Conservation (phyloP, 2,797 vertebrate genomes). For the Cryptoprocta ferox region DNA sequence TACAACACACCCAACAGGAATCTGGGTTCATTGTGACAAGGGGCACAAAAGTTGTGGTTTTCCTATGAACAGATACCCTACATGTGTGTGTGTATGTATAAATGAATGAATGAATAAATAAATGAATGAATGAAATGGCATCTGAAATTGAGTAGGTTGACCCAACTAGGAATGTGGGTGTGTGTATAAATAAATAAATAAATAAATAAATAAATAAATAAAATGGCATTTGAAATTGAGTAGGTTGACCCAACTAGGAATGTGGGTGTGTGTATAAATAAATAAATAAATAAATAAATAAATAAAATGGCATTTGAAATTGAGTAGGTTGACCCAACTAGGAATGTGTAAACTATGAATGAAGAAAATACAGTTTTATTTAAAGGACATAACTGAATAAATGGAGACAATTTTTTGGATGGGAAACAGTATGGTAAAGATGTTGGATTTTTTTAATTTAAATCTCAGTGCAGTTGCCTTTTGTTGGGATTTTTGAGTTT, state of each 20-base stretch:
- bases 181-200: too few relatives aligned
- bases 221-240: neutral
- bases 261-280: neutral
- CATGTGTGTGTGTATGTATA: too few relatives aligned
- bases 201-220: too few relatives aligned
- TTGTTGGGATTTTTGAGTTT: neutral
- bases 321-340: neutral
- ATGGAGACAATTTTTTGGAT: neutral
- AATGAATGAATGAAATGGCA: too few relatives aligned
- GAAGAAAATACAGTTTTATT: conserved; percentile 34
- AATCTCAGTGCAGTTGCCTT: neutral
- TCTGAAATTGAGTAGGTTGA: too few relatives aligned
- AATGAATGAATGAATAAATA: too few relatives aligned
- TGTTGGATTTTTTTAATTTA: conserved; percentile 6
- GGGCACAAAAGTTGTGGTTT: too few relatives aligned
- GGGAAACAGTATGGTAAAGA: neutral
- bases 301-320: neutral
- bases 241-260: neutral
- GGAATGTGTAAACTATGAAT: conserved; percentile 19
- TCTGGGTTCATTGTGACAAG: too few relatives aligned
- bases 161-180: too few relatives aligned
- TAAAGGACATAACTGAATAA: neutral
- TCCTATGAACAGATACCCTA: too few relatives aligned
- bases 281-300: too few relatives aligned
- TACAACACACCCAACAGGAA: too few relatives aligned